Evolutionary conservation across 37 sponge, comb jelly and placozoan genomes (phyloP), one percentile per base, ranked within the genome.

Genomic region (Petrosia ficiformis): DNA sequence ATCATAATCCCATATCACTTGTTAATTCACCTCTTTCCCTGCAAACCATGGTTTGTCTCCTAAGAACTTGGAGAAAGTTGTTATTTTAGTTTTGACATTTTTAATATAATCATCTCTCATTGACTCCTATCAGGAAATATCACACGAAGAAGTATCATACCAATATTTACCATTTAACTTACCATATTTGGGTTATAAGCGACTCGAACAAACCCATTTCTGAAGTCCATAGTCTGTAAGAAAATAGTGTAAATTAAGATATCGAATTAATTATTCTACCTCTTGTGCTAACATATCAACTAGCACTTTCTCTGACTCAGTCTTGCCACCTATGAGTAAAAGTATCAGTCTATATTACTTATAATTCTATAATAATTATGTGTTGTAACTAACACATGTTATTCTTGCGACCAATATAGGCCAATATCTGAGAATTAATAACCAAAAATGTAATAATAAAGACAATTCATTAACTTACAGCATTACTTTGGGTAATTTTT

Each of bases 401-500:
- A 14, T 48, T 19, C 14, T 48, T 48, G 54, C 54, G 14, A 48
- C 54, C 54, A 48, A 48, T 8, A 48, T 48, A 48, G 8, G 54
- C 54, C 14, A 48, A 14, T 48, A 48, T 48, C 54, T 48, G 14
- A n/a, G n/a, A n/a, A n/a, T n/a, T 48, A 48, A 48, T 48, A 48
- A 48, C 14, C 14, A 48, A 48, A 48, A 48, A 48, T 48, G 14
- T 48, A 8, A 48, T 48, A 19, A 48, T 48, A n/a, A 22, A 26
- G 26, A 8, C 63, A 14, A 42, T 60, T 39, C 14, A 48, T 19
- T 48, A 19, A 74, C 94, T 95, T 68, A 95, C 93, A 2, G 89
- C 92, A 42, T 77, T 72, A 61, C 84, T 83, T 65, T 95, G 86
- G 2, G 87, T 86, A 29, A 95, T 70, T 71, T 95, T 91, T 26